These are phyloP conservation scores for Polydrusus tereticollis DNA, from an alignment of 2,888 invertebrate species.

Conservation along the genomic window DNA sequence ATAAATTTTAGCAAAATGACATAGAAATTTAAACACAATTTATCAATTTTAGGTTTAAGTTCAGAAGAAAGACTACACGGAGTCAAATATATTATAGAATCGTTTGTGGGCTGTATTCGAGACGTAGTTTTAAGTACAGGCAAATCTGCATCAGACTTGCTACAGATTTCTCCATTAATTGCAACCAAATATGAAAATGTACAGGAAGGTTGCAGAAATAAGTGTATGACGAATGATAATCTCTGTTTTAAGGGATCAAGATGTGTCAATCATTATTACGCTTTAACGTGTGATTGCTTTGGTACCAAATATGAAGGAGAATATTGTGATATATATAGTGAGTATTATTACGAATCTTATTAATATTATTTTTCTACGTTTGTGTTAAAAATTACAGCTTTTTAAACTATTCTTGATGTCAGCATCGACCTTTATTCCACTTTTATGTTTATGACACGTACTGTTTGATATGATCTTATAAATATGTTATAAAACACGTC, in stretches of 20 bases:
- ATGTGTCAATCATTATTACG: conserved; percentile 93
- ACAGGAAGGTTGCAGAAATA: conserved; percentile 89
- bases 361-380: background rate
- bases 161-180: conserved; percentile 85
- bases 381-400: too few relatives aligned
- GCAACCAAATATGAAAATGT: conserved; percentile 92
- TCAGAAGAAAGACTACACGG: conserved; percentile 90
- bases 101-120: conserved; percentile 92
- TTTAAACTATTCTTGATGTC: background rate
- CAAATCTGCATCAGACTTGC: conserved; percentile 85
- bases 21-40: too few relatives aligned
- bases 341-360: conserved; percentile 62
- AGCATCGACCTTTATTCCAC: too few relatives aligned
- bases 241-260: conserved; percentile 89
- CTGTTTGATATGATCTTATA: too few relatives aligned
- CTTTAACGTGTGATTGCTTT: conserved; percentile 92
- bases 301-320: conserved; percentile 93
- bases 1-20: too few relatives aligned
- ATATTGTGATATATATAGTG: conserved; percentile 92
- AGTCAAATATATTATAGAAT: conserved; percentile 92
- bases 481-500: too few relatives aligned
- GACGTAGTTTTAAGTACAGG: conserved; percentile 89
- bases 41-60: conserved; percentile 75
- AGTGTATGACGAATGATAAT: conserved; percentile 84
- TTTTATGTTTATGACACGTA: too few relatives aligned